A percentile compares a stretch with the other conserved stretches of the same genome.
These are phyloP conservation scores for Nowickia ferox DNA, from an alignment of 2,888 invertebrate species.

Conservation along the genomic window DNA sequence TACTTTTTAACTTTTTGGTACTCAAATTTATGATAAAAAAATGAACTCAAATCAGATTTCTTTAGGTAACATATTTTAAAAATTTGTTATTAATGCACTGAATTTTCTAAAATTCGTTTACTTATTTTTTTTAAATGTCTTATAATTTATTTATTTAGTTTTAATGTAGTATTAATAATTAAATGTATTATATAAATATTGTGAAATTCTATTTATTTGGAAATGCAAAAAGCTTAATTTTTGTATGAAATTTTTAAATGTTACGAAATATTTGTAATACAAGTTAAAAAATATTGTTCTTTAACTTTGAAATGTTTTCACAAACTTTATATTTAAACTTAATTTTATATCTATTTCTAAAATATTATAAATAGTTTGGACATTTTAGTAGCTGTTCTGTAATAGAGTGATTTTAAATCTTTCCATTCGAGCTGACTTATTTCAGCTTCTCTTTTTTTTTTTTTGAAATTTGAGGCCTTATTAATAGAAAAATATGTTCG, in stretches of 20 bases:
- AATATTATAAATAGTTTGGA: not conserved
- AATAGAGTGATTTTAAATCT: too few species aligned
- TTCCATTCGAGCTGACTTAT: too few species aligned
- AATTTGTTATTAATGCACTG: conserved; percentile 72
- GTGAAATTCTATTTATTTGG: not conserved
- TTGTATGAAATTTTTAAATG: conserved; percentile 5
- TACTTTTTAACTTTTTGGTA: not conserved
- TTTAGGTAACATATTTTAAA: not conserved
- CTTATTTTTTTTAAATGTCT: conserved; percentile 67
- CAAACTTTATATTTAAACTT: not conserved
- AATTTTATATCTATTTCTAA: not conserved
- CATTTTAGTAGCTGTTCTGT: too few species aligned
- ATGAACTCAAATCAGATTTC: not conserved
- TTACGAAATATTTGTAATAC: not conserved
- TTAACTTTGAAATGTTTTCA: not conserved
- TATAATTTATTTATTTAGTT: conserved; percentile 23
- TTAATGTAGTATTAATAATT: not conserved
- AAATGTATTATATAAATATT: not conserved
- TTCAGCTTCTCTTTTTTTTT: too few species aligned
- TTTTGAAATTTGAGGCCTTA: too few species aligned
- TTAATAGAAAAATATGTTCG: too few species aligned
- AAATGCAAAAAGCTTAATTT: not conserved
- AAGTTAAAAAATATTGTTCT: not conserved
- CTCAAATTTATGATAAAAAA: not conserved
- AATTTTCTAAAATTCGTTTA: conserved; percentile 82